Percentiles rank a stretch among this genome's conserved stretches.
These are phyloP conservation scores for Masticophis lateralis DNA, from an alignment of 2,797 vertebrate genomes.

Conservation along the genomic window DNA sequence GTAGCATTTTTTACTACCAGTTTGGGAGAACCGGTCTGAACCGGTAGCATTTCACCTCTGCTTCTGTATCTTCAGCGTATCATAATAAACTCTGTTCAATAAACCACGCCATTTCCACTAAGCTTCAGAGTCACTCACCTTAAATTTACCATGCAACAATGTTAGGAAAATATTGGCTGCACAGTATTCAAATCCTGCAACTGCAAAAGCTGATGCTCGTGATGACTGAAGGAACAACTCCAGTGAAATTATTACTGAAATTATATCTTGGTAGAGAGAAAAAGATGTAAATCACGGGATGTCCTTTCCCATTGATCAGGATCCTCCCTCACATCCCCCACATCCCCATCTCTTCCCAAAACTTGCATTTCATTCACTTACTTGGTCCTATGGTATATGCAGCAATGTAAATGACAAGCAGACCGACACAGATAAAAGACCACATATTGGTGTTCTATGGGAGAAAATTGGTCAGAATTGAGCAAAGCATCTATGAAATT, in stretches of 20 bases:
- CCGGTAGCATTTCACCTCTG: no score
- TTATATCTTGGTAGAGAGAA: not conserved
- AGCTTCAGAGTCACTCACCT: not conserved
- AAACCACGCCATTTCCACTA: not conserved
- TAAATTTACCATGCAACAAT: rapidly evolving
- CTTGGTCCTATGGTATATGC: not conserved
- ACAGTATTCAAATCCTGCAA: not conserved
- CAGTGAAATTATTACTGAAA: not conserved
- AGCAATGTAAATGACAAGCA: not conserved
- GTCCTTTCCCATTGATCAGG: not conserved
- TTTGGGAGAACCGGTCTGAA: no score
- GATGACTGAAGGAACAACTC: not conserved
- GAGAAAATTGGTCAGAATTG: not conserved
- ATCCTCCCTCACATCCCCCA: not conserved
- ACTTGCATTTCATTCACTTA: not conserved
- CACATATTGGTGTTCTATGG: not conserved
- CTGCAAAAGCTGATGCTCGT: not conserved
- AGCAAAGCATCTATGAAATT: not conserved
- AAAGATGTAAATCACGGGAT: not conserved
- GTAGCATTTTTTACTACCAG: no score
- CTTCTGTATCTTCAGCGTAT: no score
- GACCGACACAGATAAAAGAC: not conserved
- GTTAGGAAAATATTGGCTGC: not conserved
- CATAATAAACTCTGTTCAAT: not conserved
- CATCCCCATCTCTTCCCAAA: not conserved